Evolutionary conservation across 2,888 invertebrate species (phyloP), one percentile per base, ranked within the genome.

Genomic region (Pinctada fucata): DNA sequence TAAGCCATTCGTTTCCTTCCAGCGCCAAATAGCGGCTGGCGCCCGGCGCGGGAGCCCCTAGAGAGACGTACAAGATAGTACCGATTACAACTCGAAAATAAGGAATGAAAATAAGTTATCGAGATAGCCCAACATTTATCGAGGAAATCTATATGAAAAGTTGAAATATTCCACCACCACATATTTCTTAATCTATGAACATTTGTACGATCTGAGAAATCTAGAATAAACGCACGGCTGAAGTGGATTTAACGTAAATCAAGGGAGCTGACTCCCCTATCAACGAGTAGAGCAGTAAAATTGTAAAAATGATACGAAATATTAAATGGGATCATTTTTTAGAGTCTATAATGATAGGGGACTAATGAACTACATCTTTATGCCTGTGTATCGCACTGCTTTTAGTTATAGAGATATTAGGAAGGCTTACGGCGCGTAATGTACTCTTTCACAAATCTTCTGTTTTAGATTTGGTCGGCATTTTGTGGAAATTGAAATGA

Each of bases 81-180:
- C 51, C 31, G 71, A 71, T 71, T 50, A 50, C 10, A 8, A 5
- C 52, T 45, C 31, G 16, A 71, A 71, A 71, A 71, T 6, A 10
- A 5, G 51, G 31, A 31, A 31, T 48, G 68, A 52, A 75, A 75
- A 75, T 68, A 64, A 75, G 69, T 68, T 75, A 64, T 50, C 52
- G 49, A 49, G 78, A 78, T 78, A 73, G 65, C 64, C 70, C 45
- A 49, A 50, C 58, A 63, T 69, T 63, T 78, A 78, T 78, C 78
- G 50, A 16, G 48, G 51, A 68, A 78, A 78, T 78, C 78, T 78
- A 73, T 78, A 78, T 78, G 58, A 73, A 73, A 73, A 68, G 73
- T 52, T 68, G 73, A 78, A 73, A 78, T 78, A 69, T 51, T 66
- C 71, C 69, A 58, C 76, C 72, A 66, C 65, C 72, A 76, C 69